Percentiles rank a stretch among this genome's conserved stretches.
phyloP scores from a whole-genome alignment of 2,113 vertebrate genomes.

The Panthera uncia region DNA sequence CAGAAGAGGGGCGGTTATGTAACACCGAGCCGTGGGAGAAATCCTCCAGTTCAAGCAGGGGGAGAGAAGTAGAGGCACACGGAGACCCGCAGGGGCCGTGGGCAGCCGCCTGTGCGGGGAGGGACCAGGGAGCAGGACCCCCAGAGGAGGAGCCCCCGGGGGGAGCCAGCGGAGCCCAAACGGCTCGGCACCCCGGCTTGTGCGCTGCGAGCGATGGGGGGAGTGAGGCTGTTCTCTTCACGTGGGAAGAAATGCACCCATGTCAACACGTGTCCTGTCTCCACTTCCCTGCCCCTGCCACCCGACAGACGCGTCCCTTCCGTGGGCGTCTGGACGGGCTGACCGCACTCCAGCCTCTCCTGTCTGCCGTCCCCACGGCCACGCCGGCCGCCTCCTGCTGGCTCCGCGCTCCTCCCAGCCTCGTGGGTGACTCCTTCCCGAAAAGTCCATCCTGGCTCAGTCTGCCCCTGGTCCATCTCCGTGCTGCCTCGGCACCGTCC shows the following conservation, averaged over 20 bases:
- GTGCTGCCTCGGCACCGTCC: accelerated
- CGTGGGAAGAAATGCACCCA: neutral
- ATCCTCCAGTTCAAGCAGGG: neutral
- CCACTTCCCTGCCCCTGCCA: neutral
- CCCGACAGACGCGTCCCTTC: neutral
- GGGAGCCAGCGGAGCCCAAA: too few species aligned
- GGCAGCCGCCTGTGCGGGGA: neutral
- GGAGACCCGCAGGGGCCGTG: neutral
- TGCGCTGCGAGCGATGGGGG: too few species aligned
- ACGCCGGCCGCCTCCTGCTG: neutral
- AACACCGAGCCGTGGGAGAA: neutral
- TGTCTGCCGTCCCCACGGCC: too few species aligned
- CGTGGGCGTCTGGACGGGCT: neutral
- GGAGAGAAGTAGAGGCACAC: too few species aligned
- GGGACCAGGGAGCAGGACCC: neutral
- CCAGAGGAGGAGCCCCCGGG: neutral
- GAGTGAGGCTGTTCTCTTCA: neutral
- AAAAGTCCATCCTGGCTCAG: accelerated
- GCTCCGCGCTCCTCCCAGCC: neutral
- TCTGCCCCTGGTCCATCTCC: neutral
- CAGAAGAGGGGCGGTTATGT: neutral
- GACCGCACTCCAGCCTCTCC: neutral
- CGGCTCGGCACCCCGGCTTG: too few species aligned
- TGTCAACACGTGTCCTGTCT: neutral
- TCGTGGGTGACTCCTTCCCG: neutral